A percentile compares a stretch with the other conserved stretches of the same genome.
These are phyloP conservation scores for Rhyacichthys aspro DNA, from an alignment of 2,797 vertebrate genomes.

Conservation along the genomic window DNA sequence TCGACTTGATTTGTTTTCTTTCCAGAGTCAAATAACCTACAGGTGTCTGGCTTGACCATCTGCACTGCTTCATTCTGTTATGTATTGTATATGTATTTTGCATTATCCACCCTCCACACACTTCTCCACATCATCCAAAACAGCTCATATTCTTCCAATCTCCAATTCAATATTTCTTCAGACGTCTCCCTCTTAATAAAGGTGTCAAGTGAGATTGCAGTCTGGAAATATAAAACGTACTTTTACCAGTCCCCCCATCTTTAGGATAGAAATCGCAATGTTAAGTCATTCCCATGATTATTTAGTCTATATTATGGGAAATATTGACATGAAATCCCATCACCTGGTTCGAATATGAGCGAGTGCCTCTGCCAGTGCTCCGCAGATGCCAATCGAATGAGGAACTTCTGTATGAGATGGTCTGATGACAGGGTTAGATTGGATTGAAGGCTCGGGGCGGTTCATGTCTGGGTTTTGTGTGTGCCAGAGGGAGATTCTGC, in stretches of 20 bases:
- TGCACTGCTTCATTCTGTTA: slow-evolving; percentile 22
- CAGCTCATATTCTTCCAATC: slow-evolving; percentile 40
- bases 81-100: slow-evolving; percentile 55
- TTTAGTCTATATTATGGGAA: slow-evolving; percentile 75
- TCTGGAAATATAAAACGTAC: slow-evolving; percentile 51
- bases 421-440: slow-evolving; percentile 68
- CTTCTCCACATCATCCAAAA: slow-evolving; percentile 24
- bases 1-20: slow-evolving; percentile 61
- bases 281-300: slow-evolving; percentile 55
- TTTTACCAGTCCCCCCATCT: slow-evolving; percentile 63
- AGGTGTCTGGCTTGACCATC: slow-evolving; percentile 30
- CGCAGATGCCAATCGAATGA: slow-evolving; percentile 68
- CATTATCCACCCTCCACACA: slow-evolving; percentile 35
- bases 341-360: slow-evolving; percentile 70
- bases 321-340: slow-evolving; percentile 73
- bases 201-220: slow-evolving; percentile 43
- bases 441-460: slow-evolving; percentile 55
- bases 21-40: slow-evolving; percentile 57
- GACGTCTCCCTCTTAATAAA: slow-evolving; percentile 44
- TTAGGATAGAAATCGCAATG: slow-evolving; percentile 26
- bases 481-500: slow-evolving; percentile 55
- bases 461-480: slow-evolving; percentile 58
- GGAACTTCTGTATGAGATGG: slow-evolving; percentile 54
- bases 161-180: slow-evolving; percentile 46
- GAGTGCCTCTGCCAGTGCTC: slow-evolving; percentile 50